A percentile compares a stretch with the other conserved stretches of the same genome.
Evolutionary conservation across 35 echinoderm and acorn worm species (phyloP).

Genomic region (Chiridota heheva): DNA sequence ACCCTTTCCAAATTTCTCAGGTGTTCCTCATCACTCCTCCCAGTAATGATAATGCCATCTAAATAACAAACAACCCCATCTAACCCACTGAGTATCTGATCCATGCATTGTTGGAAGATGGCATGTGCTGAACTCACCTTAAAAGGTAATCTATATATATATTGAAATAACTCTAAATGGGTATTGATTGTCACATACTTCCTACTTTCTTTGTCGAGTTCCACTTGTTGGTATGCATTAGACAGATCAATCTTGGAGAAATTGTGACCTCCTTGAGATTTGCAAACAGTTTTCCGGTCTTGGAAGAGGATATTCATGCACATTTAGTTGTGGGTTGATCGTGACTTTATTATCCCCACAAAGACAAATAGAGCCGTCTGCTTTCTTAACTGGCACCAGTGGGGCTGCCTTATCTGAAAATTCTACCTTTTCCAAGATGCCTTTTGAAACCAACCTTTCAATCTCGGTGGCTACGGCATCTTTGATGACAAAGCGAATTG

Average conservation of each 20-base stretch:
- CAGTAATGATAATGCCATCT: constrained; percentile 65
- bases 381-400: constrained; percentile 56
- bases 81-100: constrained; percentile 41
- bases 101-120: constrained; percentile 48
- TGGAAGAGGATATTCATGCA: constrained; percentile 63
- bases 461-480: constrained; percentile 20
- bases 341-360: constrained; percentile 74
- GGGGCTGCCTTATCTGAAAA: constrained; percentile 48
- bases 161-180: constrained; percentile 22
- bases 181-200: constrained; percentile 30
- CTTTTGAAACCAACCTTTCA: constrained; percentile 10
- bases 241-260: constrained; percentile 40
- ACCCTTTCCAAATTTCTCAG: constrained; percentile 42
- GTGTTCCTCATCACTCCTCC: constrained; percentile 33
- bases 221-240: constrained; percentile 30
- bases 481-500: constrained; percentile 7
- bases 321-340: constrained; percentile 45
- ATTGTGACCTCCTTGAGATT: constrained; percentile 2
- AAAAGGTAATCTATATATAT: constrained; percentile 43
- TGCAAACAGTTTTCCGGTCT: constrained; percentile 31
- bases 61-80: constrained; percentile 36
- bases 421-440: constrained; percentile 20
- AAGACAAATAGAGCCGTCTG: constrained; percentile 45
- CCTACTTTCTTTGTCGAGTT: constrained; percentile 2
- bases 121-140: constrained; percentile 33